Percentiles rank a stretch among this genome's conserved stretches.
These are phyloP conservation scores for Caenorhabditis sinica DNA, from an alignment of 2,888 invertebrate species.

Conservation along the genomic window DNA sequence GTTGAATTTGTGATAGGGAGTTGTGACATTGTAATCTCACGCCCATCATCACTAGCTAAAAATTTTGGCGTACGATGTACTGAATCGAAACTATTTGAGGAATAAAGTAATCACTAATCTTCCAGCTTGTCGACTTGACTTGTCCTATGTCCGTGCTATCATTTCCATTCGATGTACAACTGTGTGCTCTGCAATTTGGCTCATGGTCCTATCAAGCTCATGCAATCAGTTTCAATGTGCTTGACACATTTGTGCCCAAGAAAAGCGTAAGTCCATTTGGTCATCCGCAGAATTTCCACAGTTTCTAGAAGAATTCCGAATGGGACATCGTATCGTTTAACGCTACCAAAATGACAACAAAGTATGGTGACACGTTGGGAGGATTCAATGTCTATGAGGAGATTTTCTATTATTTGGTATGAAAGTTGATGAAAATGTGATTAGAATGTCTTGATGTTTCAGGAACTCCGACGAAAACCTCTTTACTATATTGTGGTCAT, in stretches of 20 bases:
- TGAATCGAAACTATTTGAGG: too few species aligned
- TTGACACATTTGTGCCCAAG: conserved; percentile 69
- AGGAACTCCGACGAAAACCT: conserved; percentile 75
- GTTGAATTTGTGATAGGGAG: too few species aligned
- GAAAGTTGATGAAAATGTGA: background rate
- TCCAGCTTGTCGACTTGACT: conserved; percentile 73
- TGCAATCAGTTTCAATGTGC: conserved; percentile 69
- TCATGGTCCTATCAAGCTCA: conserved; percentile 77
- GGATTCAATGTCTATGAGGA: conserved; percentile 76
- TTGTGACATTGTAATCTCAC: too few species aligned
- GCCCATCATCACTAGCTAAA: too few species aligned
- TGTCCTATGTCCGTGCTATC: conserved; percentile 75
- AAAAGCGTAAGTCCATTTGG: conserved; percentile 50
- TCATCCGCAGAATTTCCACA: background rate
- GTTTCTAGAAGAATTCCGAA: conserved; percentile 73
- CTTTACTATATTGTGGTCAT: conserved; percentile 78
- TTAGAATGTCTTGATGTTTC: background rate
- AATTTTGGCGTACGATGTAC: too few species aligned
- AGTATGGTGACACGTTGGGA: conserved; percentile 73
- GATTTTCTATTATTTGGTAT: conserved; percentile 75
- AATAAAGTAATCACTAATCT: background rate
- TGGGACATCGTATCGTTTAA: conserved; percentile 77
- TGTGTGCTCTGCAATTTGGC: conserved; percentile 76
- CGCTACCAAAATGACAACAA: conserved; percentile 72
- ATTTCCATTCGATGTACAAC: conserved; percentile 76